Conservation (phyloP, 2,888 invertebrate genomes). For the Caenorhabditis sp. region DNA sequence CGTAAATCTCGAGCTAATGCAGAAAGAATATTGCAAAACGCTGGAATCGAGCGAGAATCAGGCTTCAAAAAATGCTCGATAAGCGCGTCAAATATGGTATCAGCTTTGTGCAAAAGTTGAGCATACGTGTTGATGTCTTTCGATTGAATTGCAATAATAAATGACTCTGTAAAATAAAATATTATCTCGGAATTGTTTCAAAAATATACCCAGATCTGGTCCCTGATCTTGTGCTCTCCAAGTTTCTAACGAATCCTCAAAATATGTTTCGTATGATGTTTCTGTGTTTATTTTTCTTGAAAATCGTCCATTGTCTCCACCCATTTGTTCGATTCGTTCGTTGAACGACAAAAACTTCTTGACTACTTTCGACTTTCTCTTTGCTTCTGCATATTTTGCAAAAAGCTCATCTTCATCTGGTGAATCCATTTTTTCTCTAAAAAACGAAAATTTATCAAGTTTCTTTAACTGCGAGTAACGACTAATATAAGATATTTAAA, state of each 20-base stretch:
- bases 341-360: conserved; percentile 44
- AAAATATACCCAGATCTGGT: conserved; percentile 20
- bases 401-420: conserved; percentile 32
- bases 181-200: neutral
- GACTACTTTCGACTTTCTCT: conserved; percentile 24
- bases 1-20: conserved; percentile 56
- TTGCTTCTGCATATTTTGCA: conserved; percentile 31
- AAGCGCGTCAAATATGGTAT: conserved; percentile 73
- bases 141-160: conserved; percentile 80
- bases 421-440: conserved; percentile 16
- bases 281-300: conserved; percentile 28
- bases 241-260: conserved; percentile 27
- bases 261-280: conserved; percentile 33
- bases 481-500: neutral
- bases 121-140: conserved; percentile 82
- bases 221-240: conserved; percentile 39
- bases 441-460: neutral
- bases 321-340: conserved; percentile 45
- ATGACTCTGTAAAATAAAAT: conserved; percentile 73
- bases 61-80: conserved; percentile 80
- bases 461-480: too few species aligned
- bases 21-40: conserved; percentile 51
- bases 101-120: conserved; percentile 80
- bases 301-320: conserved; percentile 45
- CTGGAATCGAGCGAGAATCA: conserved; percentile 65